Evolutionary conservation across 2,797 vertebrate genomes (phyloP), one percentile per base, ranked within the genome.

Genomic region (Gambusia yucatana): DNA sequence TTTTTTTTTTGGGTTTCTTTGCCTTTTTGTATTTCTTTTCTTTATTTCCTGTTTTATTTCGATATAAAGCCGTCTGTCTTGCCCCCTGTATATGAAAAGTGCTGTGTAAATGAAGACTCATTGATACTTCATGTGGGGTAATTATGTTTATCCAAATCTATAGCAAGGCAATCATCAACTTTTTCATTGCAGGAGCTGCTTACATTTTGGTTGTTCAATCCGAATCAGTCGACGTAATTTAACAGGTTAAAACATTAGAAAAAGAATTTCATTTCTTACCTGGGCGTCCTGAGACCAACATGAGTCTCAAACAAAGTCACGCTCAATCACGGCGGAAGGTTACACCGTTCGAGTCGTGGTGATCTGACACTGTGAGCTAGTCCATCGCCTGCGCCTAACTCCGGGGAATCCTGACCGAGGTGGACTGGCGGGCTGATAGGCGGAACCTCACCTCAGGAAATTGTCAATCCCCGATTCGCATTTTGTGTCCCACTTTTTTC

Each of bases 381-480:
- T 95, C 94, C 96, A 96, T 95, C 75, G 82, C 88, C 80, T 67
- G 87, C 57, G 67, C 17, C 48, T 48, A 55, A 75, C 80, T 83
- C 46, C 78, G 5, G 65, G 46, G 41, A 57, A 86, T 78, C 70
- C 63, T 69, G 77, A 70, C 75, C 80, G 88, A 88, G 91, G 76
- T 84, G 20, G 36, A 39, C 36, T 5, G 36, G 43, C 11, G 84
- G 82, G 88, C 91, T 76, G 92, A 94, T 93, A 89, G 91, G 17
- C 84, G 79, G 85, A 85, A 93, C 96, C 95, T 94, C 96, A 95
- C 92, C 92, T 93, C 97, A 97, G 97, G 97, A 98, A 98, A 97
- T 96, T 91, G 96, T 96, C 96, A 93, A 96, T 97, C 95, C 95
- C 92, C 89, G 91, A 94, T 88, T 92, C 76, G 72, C 92, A 46